Conservation (phyloP, 2,113 vertebrate species). For the Herpetotheres cachinnans region DNA sequence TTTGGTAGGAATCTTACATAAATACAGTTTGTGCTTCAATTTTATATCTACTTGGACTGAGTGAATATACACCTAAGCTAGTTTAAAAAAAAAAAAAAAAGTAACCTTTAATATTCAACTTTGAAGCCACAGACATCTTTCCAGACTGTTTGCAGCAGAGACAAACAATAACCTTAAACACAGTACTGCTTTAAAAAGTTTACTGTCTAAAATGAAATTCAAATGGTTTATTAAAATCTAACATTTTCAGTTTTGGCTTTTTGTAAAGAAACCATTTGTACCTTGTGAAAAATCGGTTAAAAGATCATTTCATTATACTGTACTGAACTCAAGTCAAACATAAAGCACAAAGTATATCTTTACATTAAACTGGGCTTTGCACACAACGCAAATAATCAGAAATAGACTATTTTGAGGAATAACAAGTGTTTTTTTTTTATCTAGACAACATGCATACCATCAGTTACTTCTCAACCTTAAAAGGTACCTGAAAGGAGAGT, state of each 20-base stretch:
- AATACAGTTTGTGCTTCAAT: slow-evolving; percentile 69
- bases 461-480: slow-evolving; percentile 58
- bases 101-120: slow-evolving; percentile 50
- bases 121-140: slow-evolving; percentile 65
- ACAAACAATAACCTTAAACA: slow-evolving; percentile 65
- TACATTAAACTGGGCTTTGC: slow-evolving; percentile 51
- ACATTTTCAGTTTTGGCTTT: slow-evolving; percentile 56
- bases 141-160: slow-evolving; percentile 63
- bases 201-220: slow-evolving; percentile 50
- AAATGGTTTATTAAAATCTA: slow-evolving; percentile 59
- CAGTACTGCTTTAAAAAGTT: slow-evolving; percentile 44
- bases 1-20: slow-evolving; percentile 62
- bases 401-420: slow-evolving; percentile 20
- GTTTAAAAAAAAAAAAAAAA: slow-evolving; percentile 7
- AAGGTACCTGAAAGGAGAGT: slow-evolving; percentile 63
- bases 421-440: background rate
- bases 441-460: slow-evolving; percentile 55
- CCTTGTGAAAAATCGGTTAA: slow-evolving; percentile 42
- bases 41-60: slow-evolving; percentile 67
- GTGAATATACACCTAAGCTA: slow-evolving; percentile 67
- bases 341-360: slow-evolving; percentile 57
- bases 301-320: slow-evolving; percentile 1
- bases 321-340: slow-evolving; percentile 42
- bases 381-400: slow-evolving; percentile 44
- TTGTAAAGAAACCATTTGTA: slow-evolving; percentile 55